A percentile compares a stretch with the other conserved stretches of the same genome.
Evolutionary conservation across 2,888 invertebrate genomes (phyloP).

Genomic region (Hipparchia sbordonii): DNA sequence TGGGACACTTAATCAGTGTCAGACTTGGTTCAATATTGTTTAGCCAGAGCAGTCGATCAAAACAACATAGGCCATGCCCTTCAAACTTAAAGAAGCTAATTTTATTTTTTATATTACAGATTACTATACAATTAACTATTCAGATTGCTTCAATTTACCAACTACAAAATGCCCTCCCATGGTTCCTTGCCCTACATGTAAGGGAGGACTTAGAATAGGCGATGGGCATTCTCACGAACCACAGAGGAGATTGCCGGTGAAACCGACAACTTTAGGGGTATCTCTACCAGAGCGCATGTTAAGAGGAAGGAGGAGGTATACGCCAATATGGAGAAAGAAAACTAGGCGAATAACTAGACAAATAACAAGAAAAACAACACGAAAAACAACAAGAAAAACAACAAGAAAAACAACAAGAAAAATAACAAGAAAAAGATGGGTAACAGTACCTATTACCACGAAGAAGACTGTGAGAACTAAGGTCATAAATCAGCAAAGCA

Average conservation of each 20-base stretch:
- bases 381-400: background rate
- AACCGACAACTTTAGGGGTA: constrained; percentile 30
- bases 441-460: background rate
- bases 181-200: constrained; percentile 46
- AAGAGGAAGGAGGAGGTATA: constrained; percentile 50
- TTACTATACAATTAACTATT: constrained; percentile 52
- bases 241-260: constrained; percentile 44
- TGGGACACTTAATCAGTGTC: no score
- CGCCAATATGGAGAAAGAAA: constrained; percentile 40
- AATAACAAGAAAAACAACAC: background rate
- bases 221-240: constrained; percentile 42
- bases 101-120: constrained; percentile 46
- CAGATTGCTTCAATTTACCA: constrained; percentile 50
- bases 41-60: no score
- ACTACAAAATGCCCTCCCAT: constrained; percentile 43
- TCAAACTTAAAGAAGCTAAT: background rate
- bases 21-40: no score
- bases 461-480: constrained; percentile 29
- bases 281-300: constrained; percentile 47
- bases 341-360: constrained; percentile 21
- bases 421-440: no score
- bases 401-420: background rate
- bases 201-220: constrained; percentile 47
- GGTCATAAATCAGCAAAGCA: background rate
- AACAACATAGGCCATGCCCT: no score